A percentile compares a stretch with the other conserved stretches of the same genome.
Evolutionary conservation across 2,888 invertebrate genomes (phyloP).

Genomic region (Cryptocephalus moraei): DNA sequence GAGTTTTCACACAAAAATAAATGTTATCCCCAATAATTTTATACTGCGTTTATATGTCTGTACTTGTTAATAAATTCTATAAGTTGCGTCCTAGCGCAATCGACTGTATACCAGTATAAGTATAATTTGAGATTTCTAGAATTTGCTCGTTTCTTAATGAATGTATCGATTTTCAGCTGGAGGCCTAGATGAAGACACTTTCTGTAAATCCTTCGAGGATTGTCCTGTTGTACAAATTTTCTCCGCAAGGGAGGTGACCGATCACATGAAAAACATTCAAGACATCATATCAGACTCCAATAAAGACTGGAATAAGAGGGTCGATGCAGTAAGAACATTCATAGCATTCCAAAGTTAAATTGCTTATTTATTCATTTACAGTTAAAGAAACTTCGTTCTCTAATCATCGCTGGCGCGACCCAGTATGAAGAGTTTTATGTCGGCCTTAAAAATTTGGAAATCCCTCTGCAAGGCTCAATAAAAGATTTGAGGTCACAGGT

Average conservation of each 20-base stretch:
- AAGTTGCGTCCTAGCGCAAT: too few species aligned
- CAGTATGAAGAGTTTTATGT: constrained; percentile 62
- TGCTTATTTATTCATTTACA: constrained; percentile 35
- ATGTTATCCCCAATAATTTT: too few species aligned
- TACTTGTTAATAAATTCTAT: too few species aligned
- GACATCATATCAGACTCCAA: constrained; percentile 68
- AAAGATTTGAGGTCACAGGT: constrained; percentile 86
- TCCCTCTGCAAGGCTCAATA: constrained; percentile 70
- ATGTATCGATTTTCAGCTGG: constrained; percentile 48
- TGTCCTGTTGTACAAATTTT: constrained; percentile 75
- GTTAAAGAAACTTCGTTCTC: constrained; percentile 77
- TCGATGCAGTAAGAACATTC: constrained; percentile 64
- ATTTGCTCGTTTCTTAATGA: too few species aligned
- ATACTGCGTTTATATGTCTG: too few species aligned
- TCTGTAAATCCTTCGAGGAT: constrained; percentile 76
- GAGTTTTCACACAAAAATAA: too few species aligned
- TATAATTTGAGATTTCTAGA: too few species aligned
- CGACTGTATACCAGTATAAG: too few species aligned
- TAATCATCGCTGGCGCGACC: constrained; percentile 69
- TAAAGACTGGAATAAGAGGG: constrained; percentile 89
- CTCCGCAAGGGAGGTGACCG: constrained; percentile 73
- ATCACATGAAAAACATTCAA: constrained; percentile 64
- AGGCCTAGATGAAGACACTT: constrained; percentile 80
- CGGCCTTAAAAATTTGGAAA: constrained; percentile 67
- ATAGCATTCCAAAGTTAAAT: not conserved